Conservation (phyloP, 1,140 invertebrate species). For the Dendrolimus punctatus region DNA sequence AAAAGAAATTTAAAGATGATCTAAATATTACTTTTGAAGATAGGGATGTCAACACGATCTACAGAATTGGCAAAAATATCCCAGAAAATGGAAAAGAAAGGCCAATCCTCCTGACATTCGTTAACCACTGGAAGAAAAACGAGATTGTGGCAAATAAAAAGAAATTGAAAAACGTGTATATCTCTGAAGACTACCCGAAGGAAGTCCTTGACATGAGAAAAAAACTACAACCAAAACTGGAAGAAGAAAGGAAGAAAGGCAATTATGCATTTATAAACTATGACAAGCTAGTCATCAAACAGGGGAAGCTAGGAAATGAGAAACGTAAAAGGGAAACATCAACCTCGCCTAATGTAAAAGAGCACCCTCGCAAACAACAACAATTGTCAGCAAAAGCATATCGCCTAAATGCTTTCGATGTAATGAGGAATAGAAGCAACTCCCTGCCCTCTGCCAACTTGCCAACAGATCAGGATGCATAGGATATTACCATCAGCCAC, state of each 20-base stretch:
- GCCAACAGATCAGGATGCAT: conserved; percentile 10
- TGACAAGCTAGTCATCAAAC: conserved; percentile 23
- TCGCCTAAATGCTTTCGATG: conserved; percentile 17
- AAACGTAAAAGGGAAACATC: conserved; percentile 18
- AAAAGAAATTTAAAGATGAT: conserved; percentile 14
- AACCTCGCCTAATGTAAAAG: conserved; percentile 11
- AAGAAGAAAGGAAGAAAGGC: conserved; percentile 26
- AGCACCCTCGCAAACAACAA: conserved; percentile 18
- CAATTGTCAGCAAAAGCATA: conserved; percentile 13
- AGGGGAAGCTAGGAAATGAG: conserved; percentile 11
- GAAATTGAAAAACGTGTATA: conserved; percentile 19
- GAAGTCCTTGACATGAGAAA: conserved; percentile 21
- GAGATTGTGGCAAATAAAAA: conserved; percentile 19
- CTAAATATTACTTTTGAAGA: conserved; percentile 12
- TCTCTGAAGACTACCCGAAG: conserved; percentile 20
- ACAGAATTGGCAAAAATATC: conserved; percentile 17
- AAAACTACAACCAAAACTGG: conserved; percentile 12
- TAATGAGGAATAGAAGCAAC: conserved; percentile 21
- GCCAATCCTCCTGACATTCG: conserved; percentile 18
- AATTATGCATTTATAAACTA: conserved; percentile 24
- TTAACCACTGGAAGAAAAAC: conserved; percentile 17
- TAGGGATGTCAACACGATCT: conserved; percentile 14
- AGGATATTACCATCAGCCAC: conserved; percentile 18
- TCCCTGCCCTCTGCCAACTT: conserved; percentile 11
- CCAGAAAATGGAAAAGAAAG: conserved; percentile 11